Percentiles rank a stretch among this genome's conserved stretches.
These are phyloP conservation scores for Bemisia tabaci DNA, from an alignment of 1,140 invertebrate species.

Conservation along the genomic window DNA sequence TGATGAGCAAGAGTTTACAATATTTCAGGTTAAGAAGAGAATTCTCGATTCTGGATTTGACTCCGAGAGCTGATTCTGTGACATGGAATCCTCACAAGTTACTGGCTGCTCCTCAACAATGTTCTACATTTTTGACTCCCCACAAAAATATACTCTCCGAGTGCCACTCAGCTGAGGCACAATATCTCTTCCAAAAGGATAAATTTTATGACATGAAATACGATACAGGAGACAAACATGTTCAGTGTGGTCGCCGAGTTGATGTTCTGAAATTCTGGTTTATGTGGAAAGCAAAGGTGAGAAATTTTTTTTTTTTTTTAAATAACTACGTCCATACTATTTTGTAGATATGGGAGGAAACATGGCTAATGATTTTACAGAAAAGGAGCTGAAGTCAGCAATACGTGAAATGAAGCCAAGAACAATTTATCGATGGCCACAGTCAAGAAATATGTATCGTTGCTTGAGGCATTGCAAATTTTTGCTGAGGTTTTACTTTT, in stretches of 20 bases:
- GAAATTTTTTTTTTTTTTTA: too few species aligned
- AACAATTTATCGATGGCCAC: too few species aligned
- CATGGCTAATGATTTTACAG: neutral
- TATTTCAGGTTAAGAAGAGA: too few species aligned
- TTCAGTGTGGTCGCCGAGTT: slow-evolving; percentile 83
- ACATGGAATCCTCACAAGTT: slow-evolving; percentile 92
- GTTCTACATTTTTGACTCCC: slow-evolving; percentile 65
- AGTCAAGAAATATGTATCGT: too few species aligned
- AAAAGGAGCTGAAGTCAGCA: too few species aligned
- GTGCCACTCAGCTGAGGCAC: slow-evolving; percentile 54
- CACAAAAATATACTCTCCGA: slow-evolving; percentile 50
- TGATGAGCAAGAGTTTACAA: too few species aligned
- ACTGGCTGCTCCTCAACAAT: slow-evolving; percentile 77
- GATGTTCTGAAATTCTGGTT: slow-evolving; percentile 95
- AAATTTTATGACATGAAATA: slow-evolving; percentile 89
- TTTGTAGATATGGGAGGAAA: neutral
- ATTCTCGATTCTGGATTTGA: too few species aligned
- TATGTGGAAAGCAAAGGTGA: slow-evolving; percentile 87
- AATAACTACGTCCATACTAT: too few species aligned
- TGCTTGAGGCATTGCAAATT: too few species aligned
- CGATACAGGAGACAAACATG: slow-evolving; percentile 87
- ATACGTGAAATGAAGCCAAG: too few species aligned
- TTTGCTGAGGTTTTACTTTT: too few species aligned
- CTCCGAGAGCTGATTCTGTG: slow-evolving; percentile 73
- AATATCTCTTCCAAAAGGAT: slow-evolving; percentile 90